A percentile compares a stretch with the other conserved stretches of the same genome.
Conservation (phyloP, 2,113 vertebrate species). For the Etia nguti region DNA sequence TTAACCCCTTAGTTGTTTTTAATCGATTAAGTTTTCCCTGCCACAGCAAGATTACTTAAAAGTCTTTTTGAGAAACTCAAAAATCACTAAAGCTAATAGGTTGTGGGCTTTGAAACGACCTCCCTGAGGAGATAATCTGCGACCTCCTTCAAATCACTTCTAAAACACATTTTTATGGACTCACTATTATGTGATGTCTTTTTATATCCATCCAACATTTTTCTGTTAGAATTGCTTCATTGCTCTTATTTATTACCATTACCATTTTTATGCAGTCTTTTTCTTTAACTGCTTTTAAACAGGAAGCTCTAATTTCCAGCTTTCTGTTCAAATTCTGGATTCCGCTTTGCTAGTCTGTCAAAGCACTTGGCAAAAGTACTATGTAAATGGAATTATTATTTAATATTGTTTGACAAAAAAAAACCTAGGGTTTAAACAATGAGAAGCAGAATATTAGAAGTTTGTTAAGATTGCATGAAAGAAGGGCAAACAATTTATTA, state of each 20-base stretch:
- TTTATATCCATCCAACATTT: fast-evolving
- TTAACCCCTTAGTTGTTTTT: neutral
- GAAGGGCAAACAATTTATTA: neutral
- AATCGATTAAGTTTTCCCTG: neutral
- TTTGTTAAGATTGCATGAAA: neutral
- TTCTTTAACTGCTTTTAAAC: neutral
- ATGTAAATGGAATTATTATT: neutral
- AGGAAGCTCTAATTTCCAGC: neutral
- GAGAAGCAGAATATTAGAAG: neutral
- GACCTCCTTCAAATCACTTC: neutral
- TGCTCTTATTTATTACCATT: fast-evolving
- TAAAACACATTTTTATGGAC: neutral
- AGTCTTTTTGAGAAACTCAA: neutral
- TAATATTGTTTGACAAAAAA: neutral
- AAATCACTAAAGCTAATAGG: neutral
- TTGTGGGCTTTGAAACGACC: neutral
- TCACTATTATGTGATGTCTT: neutral
- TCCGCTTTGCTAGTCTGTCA: neutral
- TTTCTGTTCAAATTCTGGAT: neutral
- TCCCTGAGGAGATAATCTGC: neutral
- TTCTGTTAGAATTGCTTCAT: neutral
- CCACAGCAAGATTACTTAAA: fast-evolving
- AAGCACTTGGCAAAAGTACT: neutral
- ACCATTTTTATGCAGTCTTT: neutral
- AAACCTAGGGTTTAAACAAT: neutral